phyloP scores from a whole-genome alignment of 2,797 vertebrate species.

The Linurgus olivaceus region DNA sequence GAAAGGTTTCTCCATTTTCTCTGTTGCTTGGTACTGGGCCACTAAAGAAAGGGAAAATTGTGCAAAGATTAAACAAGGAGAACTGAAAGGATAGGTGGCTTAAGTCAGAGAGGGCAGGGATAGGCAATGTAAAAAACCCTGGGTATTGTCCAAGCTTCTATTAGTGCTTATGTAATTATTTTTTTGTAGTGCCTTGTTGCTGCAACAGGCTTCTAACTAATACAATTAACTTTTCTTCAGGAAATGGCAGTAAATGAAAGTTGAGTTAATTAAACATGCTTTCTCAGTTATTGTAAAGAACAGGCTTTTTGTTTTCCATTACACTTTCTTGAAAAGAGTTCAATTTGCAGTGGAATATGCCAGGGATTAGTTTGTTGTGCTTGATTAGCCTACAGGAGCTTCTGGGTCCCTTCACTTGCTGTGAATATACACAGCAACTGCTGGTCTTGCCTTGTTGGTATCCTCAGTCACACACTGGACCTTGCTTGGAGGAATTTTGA shows the following conservation, averaged over 20 bases:
- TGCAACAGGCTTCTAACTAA: not conserved
- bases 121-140: not conserved
- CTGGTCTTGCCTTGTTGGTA: not conserved
- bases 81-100: not conserved
- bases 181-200: not conserved
- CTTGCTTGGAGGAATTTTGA: not conserved
- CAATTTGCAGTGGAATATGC: not conserved
- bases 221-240: not conserved
- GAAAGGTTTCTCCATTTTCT: not conserved
- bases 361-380: not conserved
- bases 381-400: not conserved
- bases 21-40: not conserved
- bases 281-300: not conserved
- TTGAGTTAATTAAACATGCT: not conserved
- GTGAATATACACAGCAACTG: not conserved
- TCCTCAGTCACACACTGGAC: not conserved
- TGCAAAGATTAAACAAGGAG: not conserved
- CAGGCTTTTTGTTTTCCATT: not conserved
- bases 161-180: not conserved
- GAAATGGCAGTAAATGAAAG: not conserved
- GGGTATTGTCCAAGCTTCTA: not conserved
- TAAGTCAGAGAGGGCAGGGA: not conserved
- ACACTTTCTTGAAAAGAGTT: not conserved
- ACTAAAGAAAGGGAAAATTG: not conserved
- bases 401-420: not conserved